Conservation (phyloP, 2,797 vertebrate genomes). For the Mormyrops attenuatus region DNA sequence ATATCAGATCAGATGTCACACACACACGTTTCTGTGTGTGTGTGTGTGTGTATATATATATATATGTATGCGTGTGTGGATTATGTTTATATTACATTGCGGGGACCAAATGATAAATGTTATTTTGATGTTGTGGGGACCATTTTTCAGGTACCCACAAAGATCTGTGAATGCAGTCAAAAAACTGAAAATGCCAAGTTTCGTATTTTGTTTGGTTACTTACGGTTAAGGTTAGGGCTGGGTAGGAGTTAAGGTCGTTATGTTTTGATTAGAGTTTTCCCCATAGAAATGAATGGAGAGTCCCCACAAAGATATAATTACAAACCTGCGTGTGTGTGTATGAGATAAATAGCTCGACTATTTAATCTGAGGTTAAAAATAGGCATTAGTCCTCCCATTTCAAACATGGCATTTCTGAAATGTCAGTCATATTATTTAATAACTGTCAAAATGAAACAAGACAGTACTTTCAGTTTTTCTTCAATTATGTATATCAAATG, state of each 20-base stretch:
- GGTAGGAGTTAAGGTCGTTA: background rate
- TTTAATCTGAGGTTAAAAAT: background rate
- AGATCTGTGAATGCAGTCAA: no score
- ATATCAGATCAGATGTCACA: background rate
- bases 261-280: background rate
- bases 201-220: no score
- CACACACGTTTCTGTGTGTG: background rate
- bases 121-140: no score
- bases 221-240: background rate
- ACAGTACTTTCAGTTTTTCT: background rate
- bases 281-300: background rate
- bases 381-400: background rate
- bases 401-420: background rate
- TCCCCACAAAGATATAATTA: background rate
- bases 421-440: background rate
- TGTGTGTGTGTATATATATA: background rate
- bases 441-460: conserved; percentile 1
- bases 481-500: background rate
- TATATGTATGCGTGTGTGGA: no score
- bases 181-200: no score
- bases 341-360: background rate
- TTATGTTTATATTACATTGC: no score
- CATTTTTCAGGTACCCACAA: no score
- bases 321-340: background rate
- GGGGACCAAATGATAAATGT: no score